These are phyloP conservation scores for Chaetura pelagica DNA, from an alignment of 2,113 vertebrate genomes.

Conservation along the genomic window DNA sequence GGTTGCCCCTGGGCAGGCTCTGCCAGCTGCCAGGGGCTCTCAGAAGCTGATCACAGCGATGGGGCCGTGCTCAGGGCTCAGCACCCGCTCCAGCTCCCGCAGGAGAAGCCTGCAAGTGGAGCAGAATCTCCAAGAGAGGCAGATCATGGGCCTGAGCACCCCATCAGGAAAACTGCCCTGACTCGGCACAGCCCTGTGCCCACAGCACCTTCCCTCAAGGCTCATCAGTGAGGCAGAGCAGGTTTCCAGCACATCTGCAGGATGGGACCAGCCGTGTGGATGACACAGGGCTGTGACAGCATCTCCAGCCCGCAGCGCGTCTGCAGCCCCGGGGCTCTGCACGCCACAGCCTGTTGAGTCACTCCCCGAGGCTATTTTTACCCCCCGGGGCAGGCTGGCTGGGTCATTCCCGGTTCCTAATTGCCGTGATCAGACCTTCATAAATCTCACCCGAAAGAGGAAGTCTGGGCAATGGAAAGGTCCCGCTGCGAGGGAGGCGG, in stretches of 20 bases:
- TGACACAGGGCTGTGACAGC: neutral
- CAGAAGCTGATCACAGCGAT: rapidly evolving
- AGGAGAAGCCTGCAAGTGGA: neutral
- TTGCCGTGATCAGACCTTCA: conserved; percentile 31
- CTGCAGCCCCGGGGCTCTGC: neutral
- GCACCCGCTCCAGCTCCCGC: neutral
- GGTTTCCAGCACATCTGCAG: neutral
- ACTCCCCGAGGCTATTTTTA: conserved; percentile 6
- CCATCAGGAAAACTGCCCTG: rapidly evolving
- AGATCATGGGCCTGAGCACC: rapidly evolving
- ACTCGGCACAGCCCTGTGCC: rapidly evolving
- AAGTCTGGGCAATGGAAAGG: conserved; percentile 34
- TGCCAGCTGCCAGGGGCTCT: neutral
- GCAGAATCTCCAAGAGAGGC: neutral
- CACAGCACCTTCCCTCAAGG: rapidly evolving
- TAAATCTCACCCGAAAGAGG: conserved; percentile 51
- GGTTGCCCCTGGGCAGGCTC: neutral
- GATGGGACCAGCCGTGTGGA: neutral
- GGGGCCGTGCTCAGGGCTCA: neutral
- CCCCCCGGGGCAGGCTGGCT: neutral
- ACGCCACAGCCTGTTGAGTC: neutral
- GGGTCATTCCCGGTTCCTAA: conserved; percentile 41
- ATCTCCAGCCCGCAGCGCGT: neutral
- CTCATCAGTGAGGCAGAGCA: rapidly evolving
- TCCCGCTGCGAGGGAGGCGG: rapidly evolving